Conservation (phyloP, 2,113 vertebrate genomes). For the Carlito syrichta region DNA sequence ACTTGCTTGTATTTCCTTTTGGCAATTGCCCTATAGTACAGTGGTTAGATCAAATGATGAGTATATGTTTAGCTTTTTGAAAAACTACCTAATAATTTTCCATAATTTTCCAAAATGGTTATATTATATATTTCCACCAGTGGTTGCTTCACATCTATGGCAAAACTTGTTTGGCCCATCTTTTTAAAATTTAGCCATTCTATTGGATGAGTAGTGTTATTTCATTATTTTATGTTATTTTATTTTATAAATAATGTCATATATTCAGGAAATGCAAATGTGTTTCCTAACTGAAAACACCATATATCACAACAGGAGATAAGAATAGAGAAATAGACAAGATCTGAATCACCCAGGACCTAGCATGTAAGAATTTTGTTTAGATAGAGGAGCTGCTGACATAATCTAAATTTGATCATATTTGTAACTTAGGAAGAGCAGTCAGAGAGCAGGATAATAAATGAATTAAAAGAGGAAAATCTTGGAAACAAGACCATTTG, state of each 20-base stretch:
- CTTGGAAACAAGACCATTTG: neutral
- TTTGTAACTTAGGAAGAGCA: neutral
- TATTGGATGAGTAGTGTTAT: neutral
- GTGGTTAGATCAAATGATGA: neutral
- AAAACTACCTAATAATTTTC: neutral
- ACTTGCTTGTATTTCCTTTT: neutral
- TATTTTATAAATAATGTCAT: neutral
- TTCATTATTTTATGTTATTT: no score
- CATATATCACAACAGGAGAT: neutral
- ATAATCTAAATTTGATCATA: neutral
- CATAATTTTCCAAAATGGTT: neutral
- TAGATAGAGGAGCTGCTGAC: neutral
- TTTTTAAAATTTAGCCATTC: neutral
- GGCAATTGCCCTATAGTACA: neutral
- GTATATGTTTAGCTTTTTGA: neutral
- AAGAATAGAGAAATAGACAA: neutral
- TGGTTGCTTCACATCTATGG: neutral
- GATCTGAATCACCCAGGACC: neutral
- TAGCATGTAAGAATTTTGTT: neutral
- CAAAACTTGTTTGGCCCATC: neutral
- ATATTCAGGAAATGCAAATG: neutral
- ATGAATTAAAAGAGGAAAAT: neutral
- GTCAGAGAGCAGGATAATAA: neutral
- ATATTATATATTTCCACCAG: neutral
- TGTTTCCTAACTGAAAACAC: neutral